Conservation (phyloP, 2,797 vertebrate genomes). For the Cottoperca gobio region DNA sequence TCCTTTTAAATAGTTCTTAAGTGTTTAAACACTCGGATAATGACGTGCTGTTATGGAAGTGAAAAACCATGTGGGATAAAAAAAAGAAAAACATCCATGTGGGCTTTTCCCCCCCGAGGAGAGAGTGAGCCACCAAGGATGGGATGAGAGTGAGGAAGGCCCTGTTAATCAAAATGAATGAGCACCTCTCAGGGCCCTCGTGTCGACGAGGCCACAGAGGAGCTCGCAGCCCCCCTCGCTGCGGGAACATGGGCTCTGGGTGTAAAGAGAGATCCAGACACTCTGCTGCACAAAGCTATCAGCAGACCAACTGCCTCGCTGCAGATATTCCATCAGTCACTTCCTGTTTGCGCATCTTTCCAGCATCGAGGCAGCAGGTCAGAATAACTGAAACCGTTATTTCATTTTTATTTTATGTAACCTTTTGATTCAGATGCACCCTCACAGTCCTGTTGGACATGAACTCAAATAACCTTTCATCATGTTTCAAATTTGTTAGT, state of each 20-base stretch:
- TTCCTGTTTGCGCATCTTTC: slow-evolving; percentile 32
- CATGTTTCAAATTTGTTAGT: background rate
- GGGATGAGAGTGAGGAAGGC: slow-evolving; percentile 62
- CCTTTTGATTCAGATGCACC: background rate
- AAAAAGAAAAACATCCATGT: slow-evolving; percentile 69
- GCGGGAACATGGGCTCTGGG: slow-evolving; percentile 17
- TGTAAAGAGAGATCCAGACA: slow-evolving; percentile 60
- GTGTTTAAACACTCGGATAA: slow-evolving; percentile 85
- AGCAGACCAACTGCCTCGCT: background rate
- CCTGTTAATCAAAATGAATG: slow-evolving; percentile 77
- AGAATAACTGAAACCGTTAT: background rate
- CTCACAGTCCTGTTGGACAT: background rate
- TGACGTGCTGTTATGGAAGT: slow-evolving; percentile 82
- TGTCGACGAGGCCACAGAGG: slow-evolving; percentile 50
- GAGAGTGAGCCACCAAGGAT: slow-evolving; percentile 61
- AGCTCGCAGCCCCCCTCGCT: slow-evolving; percentile 9
- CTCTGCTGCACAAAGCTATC: slow-evolving; percentile 6
- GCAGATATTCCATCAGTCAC: background rate
- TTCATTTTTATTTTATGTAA: background rate
- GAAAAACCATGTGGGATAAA: slow-evolving; percentile 81
- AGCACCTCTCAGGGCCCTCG: slow-evolving; percentile 61
- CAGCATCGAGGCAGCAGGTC: slow-evolving; percentile 11
- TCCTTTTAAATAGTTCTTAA: slow-evolving; percentile 78
- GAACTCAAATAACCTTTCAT: background rate
- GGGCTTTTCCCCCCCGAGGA: slow-evolving; percentile 58